phyloP scores from a whole-genome alignment of 2,888 invertebrate genomes.

The Drosophila ustulata region DNA sequence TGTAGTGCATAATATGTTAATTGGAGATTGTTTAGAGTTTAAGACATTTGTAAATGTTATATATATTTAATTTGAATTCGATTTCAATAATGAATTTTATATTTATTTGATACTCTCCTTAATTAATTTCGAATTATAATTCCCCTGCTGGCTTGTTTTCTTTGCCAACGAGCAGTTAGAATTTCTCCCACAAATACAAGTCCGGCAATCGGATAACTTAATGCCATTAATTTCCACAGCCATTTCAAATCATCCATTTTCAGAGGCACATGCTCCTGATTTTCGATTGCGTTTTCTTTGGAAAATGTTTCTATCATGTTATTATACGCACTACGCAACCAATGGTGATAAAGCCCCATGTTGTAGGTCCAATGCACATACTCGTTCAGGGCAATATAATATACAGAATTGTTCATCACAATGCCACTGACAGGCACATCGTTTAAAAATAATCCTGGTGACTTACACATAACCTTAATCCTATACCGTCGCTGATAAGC shows the following conservation, averaged over 20 bases:
- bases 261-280: neutral
- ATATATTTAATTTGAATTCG: too few species aligned
- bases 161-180: neutral
- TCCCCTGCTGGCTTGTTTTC: neutral
- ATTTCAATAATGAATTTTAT: too few species aligned
- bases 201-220: neutral
- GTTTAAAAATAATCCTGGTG: neutral
- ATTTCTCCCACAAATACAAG: slow-evolving; percentile 23
- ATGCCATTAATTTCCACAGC: slow-evolving; percentile 19
- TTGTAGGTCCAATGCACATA: neutral
- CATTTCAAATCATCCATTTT: slow-evolving; percentile 4
- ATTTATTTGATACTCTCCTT: neutral
- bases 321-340: neutral
- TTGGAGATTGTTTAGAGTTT: too few species aligned
- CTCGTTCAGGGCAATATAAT: slow-evolving; percentile 3
- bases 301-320: neutral
- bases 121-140: neutral
- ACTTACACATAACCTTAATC: slow-evolving; percentile 2
- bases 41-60: too few species aligned
- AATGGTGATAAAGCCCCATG: slow-evolving; percentile 3
- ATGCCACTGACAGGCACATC: neutral
- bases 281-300: neutral
- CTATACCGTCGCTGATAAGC: slow-evolving; percentile 9
- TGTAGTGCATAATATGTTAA: too few species aligned
- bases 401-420: slow-evolving; percentile 23